Base-by-base conservation (phyloP, 2,888 invertebrate species). In the Trachelus tabidus region DNA sequence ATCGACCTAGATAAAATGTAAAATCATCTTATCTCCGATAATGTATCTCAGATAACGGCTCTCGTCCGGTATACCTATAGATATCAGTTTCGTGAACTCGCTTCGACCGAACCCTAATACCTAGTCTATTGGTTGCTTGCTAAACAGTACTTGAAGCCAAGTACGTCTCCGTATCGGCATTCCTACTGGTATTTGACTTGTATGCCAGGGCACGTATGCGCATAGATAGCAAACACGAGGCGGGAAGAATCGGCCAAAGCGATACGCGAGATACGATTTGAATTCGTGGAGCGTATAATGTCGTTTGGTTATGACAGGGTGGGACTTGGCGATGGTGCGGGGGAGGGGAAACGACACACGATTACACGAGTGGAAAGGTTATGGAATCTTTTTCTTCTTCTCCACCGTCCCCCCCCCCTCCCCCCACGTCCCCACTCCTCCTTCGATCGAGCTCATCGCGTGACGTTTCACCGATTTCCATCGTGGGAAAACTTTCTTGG, bases 161-260 rank as follows among this genome's bases (percentile, higher is more conserved):
- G 23, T 71, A 33, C 34, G 34, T 40, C 33, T 73, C 35, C 31
- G 71, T 37, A 56, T 35, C 37, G 68, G 30, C 73, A 76, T 71
- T 33, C 23, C 37, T 56, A 1, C 15, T 76, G 83, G 80, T 80
- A 84, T 81, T 84, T 82, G 85, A 82, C 80, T 84, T 78, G 83
- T 78, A 82, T 82, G 79, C 68, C 79, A 81, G 30, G 83, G 79
- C 80, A 84, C 79, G 80, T 81, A 82, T 82, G 82, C 79, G 80
- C 82, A 80, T 85, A 85, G 83, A 83, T 84, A 83, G 73, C 77
- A 77, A 80, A 75, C 77, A 76, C 68, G 73, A 83, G 81, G 75
- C 80, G 77, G 77, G 78, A 83, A 84, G 84, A 86, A 86, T 84
- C 81, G 83, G 83, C 56, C 56, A 56, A 35, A 56, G 9, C 56